Evolutionary conservation across 2,888 invertebrate genomes (phyloP).

Genomic region (Drosophila fungiperda): DNA sequence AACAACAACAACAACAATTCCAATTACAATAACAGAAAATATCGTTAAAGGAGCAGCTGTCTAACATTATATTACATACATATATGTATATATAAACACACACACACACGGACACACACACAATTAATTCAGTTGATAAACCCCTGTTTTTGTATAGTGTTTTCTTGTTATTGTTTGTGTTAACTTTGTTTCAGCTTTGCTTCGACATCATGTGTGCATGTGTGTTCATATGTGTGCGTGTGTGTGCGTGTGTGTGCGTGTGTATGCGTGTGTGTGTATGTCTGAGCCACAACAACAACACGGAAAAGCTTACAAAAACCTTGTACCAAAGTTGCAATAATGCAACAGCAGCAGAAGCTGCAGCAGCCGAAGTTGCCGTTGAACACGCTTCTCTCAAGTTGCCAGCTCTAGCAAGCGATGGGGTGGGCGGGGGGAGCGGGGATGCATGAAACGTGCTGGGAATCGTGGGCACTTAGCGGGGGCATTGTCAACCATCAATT

Average conservation of each 20-base stretch:
- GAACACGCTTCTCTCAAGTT: neutral
- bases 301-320: neutral
- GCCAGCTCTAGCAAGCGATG: neutral
- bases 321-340: conserved; percentile 3
- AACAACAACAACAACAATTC: conserved; percentile 12
- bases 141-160: conserved; percentile 19
- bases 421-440: neutral
- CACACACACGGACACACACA: neutral
- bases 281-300: conserved; percentile 1
- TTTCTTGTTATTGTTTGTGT: conserved; percentile 13
- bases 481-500: conserved; percentile 16
- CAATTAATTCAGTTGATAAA: conserved; percentile 50
- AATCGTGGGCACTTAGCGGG: neutral
- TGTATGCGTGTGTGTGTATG: neutral
- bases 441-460: neutral
- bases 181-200: conserved; percentile 16
- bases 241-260: neutral
- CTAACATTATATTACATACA: conserved; percentile 15
- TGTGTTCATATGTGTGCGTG: neutral
- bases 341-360: conserved; percentile 1
- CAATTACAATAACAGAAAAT: conserved; percentile 16
- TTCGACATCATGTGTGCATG: neutral
- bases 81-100: neutral
- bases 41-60: conserved; percentile 42
- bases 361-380: neutral